Percentiles rank a stretch among this genome's conserved stretches.
phyloP scores from a whole-genome alignment of 2,797 vertebrate species.

The Carapus acus region DNA sequence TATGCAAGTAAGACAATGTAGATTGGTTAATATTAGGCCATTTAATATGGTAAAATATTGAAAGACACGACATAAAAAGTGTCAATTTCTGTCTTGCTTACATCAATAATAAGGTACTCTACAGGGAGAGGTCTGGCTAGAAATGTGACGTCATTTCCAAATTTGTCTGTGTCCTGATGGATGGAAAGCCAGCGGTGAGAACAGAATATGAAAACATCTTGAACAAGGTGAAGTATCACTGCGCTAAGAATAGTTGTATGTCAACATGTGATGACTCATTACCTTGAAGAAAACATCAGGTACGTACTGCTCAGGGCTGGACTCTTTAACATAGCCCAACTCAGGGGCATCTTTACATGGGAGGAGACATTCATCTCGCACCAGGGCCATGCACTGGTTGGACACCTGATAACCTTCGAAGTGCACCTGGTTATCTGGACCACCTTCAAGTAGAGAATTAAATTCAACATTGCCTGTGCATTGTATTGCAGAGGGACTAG shows the following conservation, averaged over 20 bases:
- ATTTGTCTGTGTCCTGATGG: conserved; percentile 91
- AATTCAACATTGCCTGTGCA: too few species aligned
- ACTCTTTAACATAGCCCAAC: conserved; percentile 95
- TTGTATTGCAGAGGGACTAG: too few species aligned
- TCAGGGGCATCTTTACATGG: conserved; percentile 91
- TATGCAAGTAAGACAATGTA: conserved; percentile 35
- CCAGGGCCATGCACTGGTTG: conserved; percentile 98
- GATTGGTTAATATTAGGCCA: neutral
- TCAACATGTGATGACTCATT: conserved; percentile 2
- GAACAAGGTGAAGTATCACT: too few species aligned
- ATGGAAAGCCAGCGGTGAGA: too few species aligned
- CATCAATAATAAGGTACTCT: conserved; percentile 97
- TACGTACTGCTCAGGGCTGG: conserved; percentile 94
- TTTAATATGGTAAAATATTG: too few species aligned
- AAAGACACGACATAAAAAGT: too few species aligned
- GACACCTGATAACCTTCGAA: conserved; percentile 99
- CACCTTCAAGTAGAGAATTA: conserved; percentile 75
- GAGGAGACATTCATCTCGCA: conserved; percentile 92
- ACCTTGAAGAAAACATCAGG: conserved; percentile 99
- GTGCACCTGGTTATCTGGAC: conserved; percentile 98
- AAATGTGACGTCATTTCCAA: conserved; percentile 97
- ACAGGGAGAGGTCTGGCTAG: conserved; percentile 94
- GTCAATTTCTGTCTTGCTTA: conserved; percentile 75
- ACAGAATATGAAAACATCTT: too few species aligned
- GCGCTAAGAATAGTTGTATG: too few species aligned